Evolutionary conservation across 2,888 invertebrate genomes (phyloP), one percentile per base, ranked within the genome.

Genomic region (Nasonovia ribisnigri): DNA sequence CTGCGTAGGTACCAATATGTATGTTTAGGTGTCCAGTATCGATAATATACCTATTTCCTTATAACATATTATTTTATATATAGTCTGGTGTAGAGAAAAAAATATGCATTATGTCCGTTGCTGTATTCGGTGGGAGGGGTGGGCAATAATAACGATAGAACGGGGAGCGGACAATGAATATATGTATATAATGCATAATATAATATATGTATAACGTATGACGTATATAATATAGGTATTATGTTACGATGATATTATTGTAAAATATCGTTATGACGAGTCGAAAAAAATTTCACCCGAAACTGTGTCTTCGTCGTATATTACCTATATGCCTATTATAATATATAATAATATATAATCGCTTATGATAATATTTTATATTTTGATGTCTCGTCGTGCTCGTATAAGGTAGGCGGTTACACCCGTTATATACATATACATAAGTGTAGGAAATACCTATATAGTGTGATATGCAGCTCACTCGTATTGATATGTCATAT

Each of bases 191-290:
- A n/a, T n/a, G n/a, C n/a, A n/a, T n/a, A n/a, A n/a, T n/a, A n/a
- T n/a, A n/a, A n/a, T n/a, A n/a, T n/a, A n/a, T n/a, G n/a, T n/a
- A n/a, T 24, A 54, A 54, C 1, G 43, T 1, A 13, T 29, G 29
- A 29, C 4, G 36, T 13, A 42, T 57, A 57, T 57, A 57, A 57
- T 57, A 2, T 26, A 16, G n/a, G n/a, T 84, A 84, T 86, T 29
- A 86, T 46, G 29, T 29, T 86, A 86, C 16, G 29, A 86, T 29
- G 26, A 16, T 86, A 46, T 86, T 86, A 46, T 86, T 86, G 29
- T 77, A 77, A 77, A 77, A 77, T 77, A 36, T 77, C 36, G 42
- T 89, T 20, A 57, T 42, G 88, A 54, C 42, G 88, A 88, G 57
- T 43, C 43, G 57, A 43, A 57, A 43, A 67, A 88, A 54, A 54